Percentiles rank a stretch among this genome's conserved stretches.
These are phyloP conservation scores for Pampus argenteus DNA, from an alignment of 2,797 vertebrate species.

Conservation along the genomic window DNA sequence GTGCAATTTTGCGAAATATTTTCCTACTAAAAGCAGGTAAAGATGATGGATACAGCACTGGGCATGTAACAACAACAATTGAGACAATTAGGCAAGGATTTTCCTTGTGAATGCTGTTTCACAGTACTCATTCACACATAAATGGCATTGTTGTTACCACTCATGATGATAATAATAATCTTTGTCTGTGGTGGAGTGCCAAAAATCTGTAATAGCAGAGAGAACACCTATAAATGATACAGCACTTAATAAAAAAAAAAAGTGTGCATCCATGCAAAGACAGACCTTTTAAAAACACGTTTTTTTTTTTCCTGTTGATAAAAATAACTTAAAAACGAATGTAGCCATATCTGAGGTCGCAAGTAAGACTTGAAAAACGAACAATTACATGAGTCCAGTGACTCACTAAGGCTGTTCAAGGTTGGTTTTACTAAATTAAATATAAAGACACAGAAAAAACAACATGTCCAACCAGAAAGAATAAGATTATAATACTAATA, in stretches of 20 bases:
- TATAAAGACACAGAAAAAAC: neutral
- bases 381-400: constrained; percentile 17
- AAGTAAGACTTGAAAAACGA: constrained; percentile 9
- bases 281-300: neutral
- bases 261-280: neutral
- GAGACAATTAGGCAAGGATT: constrained; percentile 48
- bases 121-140: constrained; percentile 36
- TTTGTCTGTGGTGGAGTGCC: constrained; percentile 28
- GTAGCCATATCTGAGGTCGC: neutral
- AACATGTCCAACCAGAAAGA: constrained; percentile 11
- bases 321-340: neutral
- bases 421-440: neutral
- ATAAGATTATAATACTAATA: neutral
- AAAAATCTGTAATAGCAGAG: constrained; percentile 11
- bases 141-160: constrained; percentile 41
- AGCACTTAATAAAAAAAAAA: constrained; percentile 5
- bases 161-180: constrained; percentile 48
- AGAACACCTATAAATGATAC: constrained; percentile 8
- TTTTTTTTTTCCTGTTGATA: constrained; percentile 1
- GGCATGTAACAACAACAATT: constrained; percentile 36
- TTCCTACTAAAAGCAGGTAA: constrained; percentile 44
- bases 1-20: constrained; percentile 51
- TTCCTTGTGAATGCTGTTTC: constrained; percentile 47
- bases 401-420: constrained; percentile 15
- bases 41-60: constrained; percentile 45